Base-by-base conservation (phyloP, 2,888 invertebrate genomes). In the Byasa hedistus region DNA sequence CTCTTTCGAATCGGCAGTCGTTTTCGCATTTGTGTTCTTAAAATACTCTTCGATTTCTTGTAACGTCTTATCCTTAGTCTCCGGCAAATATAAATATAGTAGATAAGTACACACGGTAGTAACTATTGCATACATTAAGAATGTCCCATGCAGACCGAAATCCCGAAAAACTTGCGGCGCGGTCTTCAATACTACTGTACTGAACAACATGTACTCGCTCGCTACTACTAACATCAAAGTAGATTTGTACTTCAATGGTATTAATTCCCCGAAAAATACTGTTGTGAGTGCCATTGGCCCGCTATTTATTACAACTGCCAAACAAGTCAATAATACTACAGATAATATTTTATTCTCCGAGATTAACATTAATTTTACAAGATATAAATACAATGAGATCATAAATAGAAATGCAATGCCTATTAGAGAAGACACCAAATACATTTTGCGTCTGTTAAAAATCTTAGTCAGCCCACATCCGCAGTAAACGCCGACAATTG, bases 301-400 rank as follows among this genome's bases (percentile, higher is more conserved):
- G 66, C 77, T 76, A 57, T 79, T 76, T 19, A 80, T 72, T 0
- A 75, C 70, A 70, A 82, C 70, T 0, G 79, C 79, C 73, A 80
- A 84, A 3, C 74, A 72, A 23, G 78, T 76, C 27, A 86, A 66
- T 15, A 86, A 69, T 0, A 72, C 65, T 55, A 86, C 75, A 12
- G 83, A 81, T 36, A 76, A 48, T 19, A 73, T 67, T 44, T 70
- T 74, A 63, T 76, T 76, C 70, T 73, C 75, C 12, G 21, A 1
- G 2, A 58, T 23, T 66, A 36, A 15, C 69, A 70, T 68, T 19
- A 76, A 66, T 65, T 76, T 73, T 3, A 83, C 72, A n/a, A 86
- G 70, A 71, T 79, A 85, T 36, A 86, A 74, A 68, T 86, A 86
- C 10, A 82, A 60, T 15, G 84, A 81, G 65, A 84, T 78, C 22